These are phyloP conservation scores for Camponotus fellah DNA, from an alignment of 2,888 invertebrate species.

Conservation along the genomic window DNA sequence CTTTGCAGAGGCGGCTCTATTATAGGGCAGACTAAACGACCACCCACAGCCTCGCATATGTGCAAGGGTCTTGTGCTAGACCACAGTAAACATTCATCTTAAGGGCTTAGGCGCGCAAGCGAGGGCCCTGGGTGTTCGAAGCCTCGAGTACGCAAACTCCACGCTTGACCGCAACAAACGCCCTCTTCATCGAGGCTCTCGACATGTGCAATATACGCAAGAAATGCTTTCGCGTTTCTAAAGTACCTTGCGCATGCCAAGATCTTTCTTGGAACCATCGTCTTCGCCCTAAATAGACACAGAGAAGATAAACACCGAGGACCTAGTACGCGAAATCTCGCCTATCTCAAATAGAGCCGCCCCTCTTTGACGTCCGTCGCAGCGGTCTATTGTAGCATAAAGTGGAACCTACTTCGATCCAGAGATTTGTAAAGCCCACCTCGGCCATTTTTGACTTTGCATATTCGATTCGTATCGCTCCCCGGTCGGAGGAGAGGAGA, in stretches of 20 bases:
- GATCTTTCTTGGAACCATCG: slow-evolving; percentile 6
- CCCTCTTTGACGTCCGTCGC: slow-evolving; percentile 37
- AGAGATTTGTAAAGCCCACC: slow-evolving; percentile 87
- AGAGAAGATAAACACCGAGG: slow-evolving; percentile 13
- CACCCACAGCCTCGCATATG: slow-evolving; percentile 34
- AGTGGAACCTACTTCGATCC: slow-evolving; percentile 87
- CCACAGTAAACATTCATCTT: slow-evolving; percentile 48
- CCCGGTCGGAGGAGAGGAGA: slow-evolving; percentile 98
- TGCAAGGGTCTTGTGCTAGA: slow-evolving; percentile 43
- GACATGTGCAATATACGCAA: slow-evolving; percentile 15
- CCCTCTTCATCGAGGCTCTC: slow-evolving; percentile 22
- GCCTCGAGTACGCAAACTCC: slow-evolving; percentile 22
- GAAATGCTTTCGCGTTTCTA: slow-evolving; percentile 26
- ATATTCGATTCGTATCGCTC: slow-evolving; percentile 99
- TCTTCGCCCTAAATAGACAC: not conserved
- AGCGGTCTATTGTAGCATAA: slow-evolving; percentile 73
- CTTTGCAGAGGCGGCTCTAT: slow-evolving; percentile 52
- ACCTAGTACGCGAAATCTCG: not conserved
- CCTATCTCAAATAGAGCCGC: slow-evolving; percentile 37
- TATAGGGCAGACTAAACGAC: not conserved
- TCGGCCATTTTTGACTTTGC: slow-evolving; percentile 99
- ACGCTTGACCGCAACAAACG: slow-evolving; percentile 38
- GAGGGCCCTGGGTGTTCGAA: slow-evolving; percentile 35
- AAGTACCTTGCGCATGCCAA: slow-evolving; percentile 10
- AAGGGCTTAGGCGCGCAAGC: slow-evolving; percentile 33